These are phyloP conservation scores for Clinocottus analis DNA, from an alignment of 2,113 vertebrate genomes.

Conservation along the genomic window DNA sequence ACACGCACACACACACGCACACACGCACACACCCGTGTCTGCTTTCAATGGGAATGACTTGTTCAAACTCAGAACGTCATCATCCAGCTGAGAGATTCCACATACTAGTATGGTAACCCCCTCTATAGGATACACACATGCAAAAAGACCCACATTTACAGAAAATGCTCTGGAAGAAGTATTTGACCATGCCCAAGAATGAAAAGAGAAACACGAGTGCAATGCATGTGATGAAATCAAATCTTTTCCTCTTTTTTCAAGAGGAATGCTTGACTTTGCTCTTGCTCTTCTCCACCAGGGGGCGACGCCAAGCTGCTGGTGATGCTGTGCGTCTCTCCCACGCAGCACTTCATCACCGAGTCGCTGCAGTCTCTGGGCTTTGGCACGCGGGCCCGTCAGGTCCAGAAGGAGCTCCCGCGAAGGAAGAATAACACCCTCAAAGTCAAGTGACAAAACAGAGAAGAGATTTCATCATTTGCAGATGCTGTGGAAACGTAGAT, in stretches of 20 bases:
- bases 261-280: not conserved
- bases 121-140: not conserved
- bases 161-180: not conserved
- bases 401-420: slow-evolving; percentile 77
- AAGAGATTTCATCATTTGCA: not conserved
- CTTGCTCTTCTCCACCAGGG: slow-evolving; percentile 74
- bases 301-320: slow-evolving; percentile 89
- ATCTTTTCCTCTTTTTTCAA: too few species aligned
- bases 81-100: not conserved
- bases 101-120: not conserved
- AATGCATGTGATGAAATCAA: not conserved
- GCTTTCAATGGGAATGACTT: not conserved
- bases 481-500: not conserved
- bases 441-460: slow-evolving; percentile 55
- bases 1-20: not conserved
- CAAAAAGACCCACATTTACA: not conserved
- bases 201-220: not conserved
- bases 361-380: slow-evolving; percentile 87
- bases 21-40: not conserved
- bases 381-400: slow-evolving; percentile 83
- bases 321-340: slow-evolving; percentile 88
- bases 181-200: not conserved
- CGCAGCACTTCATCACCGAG: slow-evolving; percentile 83
- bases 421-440: slow-evolving; percentile 75
- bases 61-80: not conserved